These are phyloP conservation scores for Sapajus apella DNA, from an alignment of 2,113 vertebrate species.

Conservation along the genomic window DNA sequence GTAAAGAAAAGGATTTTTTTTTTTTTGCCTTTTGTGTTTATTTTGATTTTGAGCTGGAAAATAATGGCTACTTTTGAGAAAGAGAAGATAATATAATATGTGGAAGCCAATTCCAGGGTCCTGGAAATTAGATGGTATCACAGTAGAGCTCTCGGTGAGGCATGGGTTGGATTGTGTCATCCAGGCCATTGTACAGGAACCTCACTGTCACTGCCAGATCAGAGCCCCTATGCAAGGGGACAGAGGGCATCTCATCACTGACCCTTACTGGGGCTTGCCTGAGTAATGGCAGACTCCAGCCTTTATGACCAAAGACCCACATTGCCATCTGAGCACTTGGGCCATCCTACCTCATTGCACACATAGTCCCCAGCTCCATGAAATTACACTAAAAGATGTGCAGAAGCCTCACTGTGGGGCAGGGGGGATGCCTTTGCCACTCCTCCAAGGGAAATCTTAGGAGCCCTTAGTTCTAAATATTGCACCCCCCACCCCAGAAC, in stretches of 20 bases:
- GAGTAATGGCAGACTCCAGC: background rate
- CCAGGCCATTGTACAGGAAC: background rate
- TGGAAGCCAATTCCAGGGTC: background rate
- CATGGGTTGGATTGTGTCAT: background rate
- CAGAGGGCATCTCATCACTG: background rate
- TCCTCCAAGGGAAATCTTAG: too few relatives aligned
- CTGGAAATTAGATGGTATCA: background rate
- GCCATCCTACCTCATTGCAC: background rate
- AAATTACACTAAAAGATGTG: background rate
- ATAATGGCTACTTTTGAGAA: constrained; percentile 1
- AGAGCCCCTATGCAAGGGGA: background rate
- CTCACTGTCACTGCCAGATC: background rate
- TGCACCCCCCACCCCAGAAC: background rate
- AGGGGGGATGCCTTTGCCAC: background rate
- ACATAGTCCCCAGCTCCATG: background rate
- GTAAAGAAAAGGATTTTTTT: background rate
- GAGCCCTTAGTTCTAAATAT: background rate
- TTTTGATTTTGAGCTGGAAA: constrained; percentile 30
- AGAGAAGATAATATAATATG: background rate
- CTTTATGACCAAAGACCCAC: background rate
- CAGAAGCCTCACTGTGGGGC: background rate
- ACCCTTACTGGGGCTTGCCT: background rate
- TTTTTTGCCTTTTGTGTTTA: constrained; percentile 24
- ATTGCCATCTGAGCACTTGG: too few relatives aligned
- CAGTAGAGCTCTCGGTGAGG: background rate